These are phyloP conservation scores for Burhinus oedicnemus DNA, from an alignment of 2,113 vertebrate genomes.

Conservation along the genomic window DNA sequence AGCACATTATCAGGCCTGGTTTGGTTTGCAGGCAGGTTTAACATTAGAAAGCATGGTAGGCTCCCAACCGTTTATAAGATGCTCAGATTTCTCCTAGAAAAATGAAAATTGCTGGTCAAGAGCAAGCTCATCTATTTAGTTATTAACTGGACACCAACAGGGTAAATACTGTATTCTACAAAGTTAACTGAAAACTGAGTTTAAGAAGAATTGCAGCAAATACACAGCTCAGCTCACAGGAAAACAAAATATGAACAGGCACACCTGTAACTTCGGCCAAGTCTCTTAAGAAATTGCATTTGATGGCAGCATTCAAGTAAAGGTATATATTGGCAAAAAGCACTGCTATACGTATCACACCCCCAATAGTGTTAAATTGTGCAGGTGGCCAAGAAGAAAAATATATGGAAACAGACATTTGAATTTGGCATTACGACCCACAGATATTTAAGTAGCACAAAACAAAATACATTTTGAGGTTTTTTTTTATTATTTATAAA, in stretches of 20 bases:
- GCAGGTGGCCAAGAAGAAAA: background rate
- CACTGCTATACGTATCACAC: background rate
- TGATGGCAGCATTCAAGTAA: background rate
- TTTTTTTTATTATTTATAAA: background rate
- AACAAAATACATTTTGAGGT: background rate
- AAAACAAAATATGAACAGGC: background rate
- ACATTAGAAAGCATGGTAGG: background rate
- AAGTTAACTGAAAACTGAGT: background rate
- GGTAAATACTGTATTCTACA: background rate
- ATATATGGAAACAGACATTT: background rate
- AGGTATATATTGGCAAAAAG: background rate
- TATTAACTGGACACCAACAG: background rate
- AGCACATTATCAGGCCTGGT: background rate
- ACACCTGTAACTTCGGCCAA: background rate
- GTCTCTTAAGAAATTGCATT: background rate
- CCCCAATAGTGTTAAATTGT: accelerated
- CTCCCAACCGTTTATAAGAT: background rate
- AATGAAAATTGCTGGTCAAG: background rate
- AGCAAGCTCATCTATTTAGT: background rate
- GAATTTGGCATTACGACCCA: background rate
- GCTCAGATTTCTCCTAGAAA: background rate
- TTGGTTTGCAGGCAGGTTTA: background rate
- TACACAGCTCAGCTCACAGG: background rate
- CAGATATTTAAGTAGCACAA: background rate
- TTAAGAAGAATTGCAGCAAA: background rate